Evolutionary conservation across 1,140 invertebrate genomes (phyloP).

Genomic region (Panagrolaimus sp.): DNA sequence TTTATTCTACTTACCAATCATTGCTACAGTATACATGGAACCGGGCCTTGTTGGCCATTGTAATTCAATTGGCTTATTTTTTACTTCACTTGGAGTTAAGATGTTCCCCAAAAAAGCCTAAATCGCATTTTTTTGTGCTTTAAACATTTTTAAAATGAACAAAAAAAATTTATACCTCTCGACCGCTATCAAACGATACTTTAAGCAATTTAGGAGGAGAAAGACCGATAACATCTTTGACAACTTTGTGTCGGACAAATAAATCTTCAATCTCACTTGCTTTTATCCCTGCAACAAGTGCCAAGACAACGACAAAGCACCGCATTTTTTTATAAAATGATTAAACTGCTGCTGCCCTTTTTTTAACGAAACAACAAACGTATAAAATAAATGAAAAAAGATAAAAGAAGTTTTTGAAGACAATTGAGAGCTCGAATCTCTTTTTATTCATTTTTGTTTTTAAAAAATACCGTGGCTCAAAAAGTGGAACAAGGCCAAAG

Average conservation of each 20-base stretch:
- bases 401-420: too few species aligned
- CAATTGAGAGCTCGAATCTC: too few species aligned
- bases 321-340: too few species aligned
- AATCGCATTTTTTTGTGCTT: neutral
- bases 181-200: constrained; percentile 39
- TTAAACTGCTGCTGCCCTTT: too few species aligned
- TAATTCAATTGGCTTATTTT: constrained; percentile 38
- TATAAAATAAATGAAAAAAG: too few species aligned
- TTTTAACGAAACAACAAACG: too few species aligned
- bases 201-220: constrained; percentile 39
- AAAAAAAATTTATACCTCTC: constrained; percentile 24
- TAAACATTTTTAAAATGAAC: neutral
- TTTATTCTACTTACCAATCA: constrained; percentile 30
- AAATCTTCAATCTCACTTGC: constrained; percentile 15
- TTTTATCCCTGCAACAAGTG: too few species aligned
- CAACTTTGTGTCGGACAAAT: constrained; percentile 41
- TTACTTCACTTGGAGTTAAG: constrained; percentile 42
- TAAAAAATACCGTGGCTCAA: too few species aligned
- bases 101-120: constrained; percentile 44
- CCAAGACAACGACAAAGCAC: too few species aligned
- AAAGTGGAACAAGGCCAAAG: too few species aligned
- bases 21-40: constrained; percentile 41
- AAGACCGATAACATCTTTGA: constrained; percentile 39
- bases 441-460: too few species aligned
- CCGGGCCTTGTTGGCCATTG: constrained; percentile 41